Percentiles rank a stretch among this genome's conserved stretches.
phyloP scores from a whole-genome alignment of 2,888 invertebrate genomes.

The Lysandra coridon region DNA sequence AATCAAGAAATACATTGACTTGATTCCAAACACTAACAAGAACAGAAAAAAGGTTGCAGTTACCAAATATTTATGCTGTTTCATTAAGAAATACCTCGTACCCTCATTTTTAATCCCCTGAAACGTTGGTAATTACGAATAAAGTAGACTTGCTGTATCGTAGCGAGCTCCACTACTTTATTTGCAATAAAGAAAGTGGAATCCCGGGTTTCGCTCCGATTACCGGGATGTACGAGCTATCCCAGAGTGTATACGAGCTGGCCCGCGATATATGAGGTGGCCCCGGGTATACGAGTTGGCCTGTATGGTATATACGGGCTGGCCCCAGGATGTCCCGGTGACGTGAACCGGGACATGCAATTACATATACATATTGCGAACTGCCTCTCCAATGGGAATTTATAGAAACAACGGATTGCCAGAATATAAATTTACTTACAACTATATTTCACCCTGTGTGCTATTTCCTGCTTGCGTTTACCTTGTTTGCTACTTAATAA shows the following conservation, averaged over 20 bases:
- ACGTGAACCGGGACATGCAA: constrained; percentile 71
- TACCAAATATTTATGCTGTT: neutral
- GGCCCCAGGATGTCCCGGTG: constrained; percentile 58
- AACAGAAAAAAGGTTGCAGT: neutral
- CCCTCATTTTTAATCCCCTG: constrained; percentile 7
- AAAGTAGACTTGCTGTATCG: constrained; percentile 18
- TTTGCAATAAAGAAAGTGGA: constrained; percentile 80
- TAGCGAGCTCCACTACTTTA: constrained; percentile 67
- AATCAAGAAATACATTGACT: neutral
- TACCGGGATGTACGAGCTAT: constrained; percentile 79
- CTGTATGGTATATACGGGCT: constrained; percentile 37
- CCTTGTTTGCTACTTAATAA: too few relatives aligned
- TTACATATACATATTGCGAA: constrained; percentile 68
- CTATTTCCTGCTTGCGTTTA: too few relatives aligned
- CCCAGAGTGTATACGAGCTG: constrained; percentile 52
- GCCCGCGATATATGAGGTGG: constrained; percentile 70
- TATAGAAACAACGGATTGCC: constrained; percentile 31
- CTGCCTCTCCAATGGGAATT: constrained; percentile 52
- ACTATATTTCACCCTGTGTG: constrained; percentile 12
- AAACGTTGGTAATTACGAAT: constrained; percentile 13
- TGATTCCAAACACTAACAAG: neutral
- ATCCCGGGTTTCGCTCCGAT: constrained; percentile 78
- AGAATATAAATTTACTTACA: constrained; percentile 29
- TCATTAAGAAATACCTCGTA: constrained; percentile 12
- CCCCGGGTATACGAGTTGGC: constrained; percentile 69